A percentile compares a stretch with the other conserved stretches of the same genome.
phyloP scores from a whole-genome alignment of 2,797 vertebrate species.

The Lophotriccus pileatus region DNA sequence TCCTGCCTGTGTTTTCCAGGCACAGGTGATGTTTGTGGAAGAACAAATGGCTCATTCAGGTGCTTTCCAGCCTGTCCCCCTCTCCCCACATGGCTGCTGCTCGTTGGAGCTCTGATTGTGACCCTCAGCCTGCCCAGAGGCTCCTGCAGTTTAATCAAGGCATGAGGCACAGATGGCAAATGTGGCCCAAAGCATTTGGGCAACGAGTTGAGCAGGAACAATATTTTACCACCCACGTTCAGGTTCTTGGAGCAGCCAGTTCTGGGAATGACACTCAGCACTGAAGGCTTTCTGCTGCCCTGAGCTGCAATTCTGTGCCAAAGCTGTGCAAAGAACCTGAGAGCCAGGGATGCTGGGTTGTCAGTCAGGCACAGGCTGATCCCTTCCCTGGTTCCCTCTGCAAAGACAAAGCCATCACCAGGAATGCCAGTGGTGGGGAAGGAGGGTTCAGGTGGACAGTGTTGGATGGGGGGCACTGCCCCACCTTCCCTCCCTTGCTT shows the following conservation, averaged over 20 bases:
- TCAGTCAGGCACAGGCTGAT: background rate
- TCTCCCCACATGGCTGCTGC: background rate
- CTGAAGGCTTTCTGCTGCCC: background rate
- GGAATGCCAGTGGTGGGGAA: background rate
- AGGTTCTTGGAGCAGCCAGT: background rate
- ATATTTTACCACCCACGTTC: background rate
- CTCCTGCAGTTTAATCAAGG: background rate
- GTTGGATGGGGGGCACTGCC: background rate
- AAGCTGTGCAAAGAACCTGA: rapidly evolving
- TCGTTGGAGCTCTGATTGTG: background rate
- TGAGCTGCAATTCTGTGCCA: background rate
- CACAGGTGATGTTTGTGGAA: background rate
- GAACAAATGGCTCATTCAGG: background rate
- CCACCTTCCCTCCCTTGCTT: too few relatives aligned
- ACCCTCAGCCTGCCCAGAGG: background rate
- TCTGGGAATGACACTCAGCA: background rate
- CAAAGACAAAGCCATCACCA: background rate
- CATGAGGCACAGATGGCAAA: background rate
- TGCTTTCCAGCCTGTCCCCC: background rate
- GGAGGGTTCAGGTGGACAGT: background rate
- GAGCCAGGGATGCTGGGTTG: background rate
- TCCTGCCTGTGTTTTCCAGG: rapidly evolving
- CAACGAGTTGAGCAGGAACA: background rate
- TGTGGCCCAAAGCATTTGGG: background rate
- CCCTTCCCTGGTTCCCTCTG: background rate